These are phyloP conservation scores for Bettongia penicillata DNA, from an alignment of 2,113 vertebrate species.

Conservation along the genomic window DNA sequence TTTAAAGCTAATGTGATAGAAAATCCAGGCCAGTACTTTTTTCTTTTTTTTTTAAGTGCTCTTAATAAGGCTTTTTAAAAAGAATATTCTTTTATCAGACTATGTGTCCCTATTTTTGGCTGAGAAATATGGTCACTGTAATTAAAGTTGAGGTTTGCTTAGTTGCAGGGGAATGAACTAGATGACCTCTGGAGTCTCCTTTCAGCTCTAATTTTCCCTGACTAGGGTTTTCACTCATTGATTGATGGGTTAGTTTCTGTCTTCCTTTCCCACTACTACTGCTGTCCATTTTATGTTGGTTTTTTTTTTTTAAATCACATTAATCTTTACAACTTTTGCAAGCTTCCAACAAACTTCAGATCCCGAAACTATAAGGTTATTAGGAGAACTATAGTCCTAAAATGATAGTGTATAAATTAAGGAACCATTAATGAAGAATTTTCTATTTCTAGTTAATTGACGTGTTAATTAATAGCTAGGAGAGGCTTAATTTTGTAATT, in stretches of 20 bases:
- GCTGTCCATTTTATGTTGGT: neutral
- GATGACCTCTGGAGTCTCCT: neutral
- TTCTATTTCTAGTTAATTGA: neutral
- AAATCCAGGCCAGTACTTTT: neutral
- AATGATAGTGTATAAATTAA: neutral
- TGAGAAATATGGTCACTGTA: slow-evolving; percentile 1
- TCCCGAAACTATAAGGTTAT: neutral
- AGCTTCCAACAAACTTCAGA: neutral
- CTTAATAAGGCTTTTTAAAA: neutral
- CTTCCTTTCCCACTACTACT: neutral
- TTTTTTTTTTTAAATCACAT: neutral
- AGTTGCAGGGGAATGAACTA: neutral
- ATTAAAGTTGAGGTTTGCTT: neutral
- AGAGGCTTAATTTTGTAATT: slow-evolving; percentile 30
- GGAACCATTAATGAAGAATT: neutral
- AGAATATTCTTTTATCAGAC: neutral
- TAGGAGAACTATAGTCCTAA: neutral
- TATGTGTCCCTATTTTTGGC: neutral
- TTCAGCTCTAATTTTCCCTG: neutral
- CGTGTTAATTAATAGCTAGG: neutral
- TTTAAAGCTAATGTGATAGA: neutral
- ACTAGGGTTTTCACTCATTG: neutral
- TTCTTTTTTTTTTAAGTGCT: neutral
- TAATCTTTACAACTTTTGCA: neutral
- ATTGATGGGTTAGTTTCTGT: neutral